A percentile compares a stretch with the other conserved stretches of the same genome.
These are phyloP conservation scores for Lasioglossum figueresi DNA, from an alignment of 2,888 invertebrate species.

Conservation along the genomic window DNA sequence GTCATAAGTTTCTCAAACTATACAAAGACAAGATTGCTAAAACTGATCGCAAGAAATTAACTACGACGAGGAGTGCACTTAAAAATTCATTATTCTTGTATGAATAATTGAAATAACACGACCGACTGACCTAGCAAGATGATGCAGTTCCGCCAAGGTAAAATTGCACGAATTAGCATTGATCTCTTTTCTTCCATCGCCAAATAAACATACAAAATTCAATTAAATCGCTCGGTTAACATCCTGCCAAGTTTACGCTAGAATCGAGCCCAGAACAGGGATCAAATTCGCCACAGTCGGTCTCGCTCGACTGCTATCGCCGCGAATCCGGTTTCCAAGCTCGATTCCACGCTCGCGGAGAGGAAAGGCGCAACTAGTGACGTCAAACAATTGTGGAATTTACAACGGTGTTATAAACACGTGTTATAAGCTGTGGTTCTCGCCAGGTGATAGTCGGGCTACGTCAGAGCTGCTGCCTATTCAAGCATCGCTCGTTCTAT, in stretches of 20 bases:
- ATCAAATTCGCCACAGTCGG: background rate
- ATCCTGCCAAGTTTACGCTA: background rate
- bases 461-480: slow-evolving; percentile 19
- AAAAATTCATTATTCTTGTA: background rate
- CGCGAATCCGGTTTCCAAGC: background rate
- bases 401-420: slow-evolving; percentile 35
- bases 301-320: background rate
- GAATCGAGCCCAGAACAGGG: background rate
- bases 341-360: background rate
- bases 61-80: too few species aligned
- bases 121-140: background rate
- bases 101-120: slow-evolving; percentile 3
- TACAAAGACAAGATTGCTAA: background rate
- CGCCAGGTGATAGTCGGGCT: slow-evolving; percentile 3
- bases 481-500: background rate
- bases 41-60: background rate
- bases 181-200: background rate
- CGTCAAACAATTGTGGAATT: slow-evolving; percentile 30
- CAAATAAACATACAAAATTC: background rate
- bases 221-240: background rate
- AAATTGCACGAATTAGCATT: background rate
- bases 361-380: slow-evolving; percentile 5
- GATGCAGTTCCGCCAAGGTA: background rate
- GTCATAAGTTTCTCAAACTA: background rate
- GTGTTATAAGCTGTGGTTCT: slow-evolving; percentile 26